Base-by-base conservation (phyloP, 1,140 invertebrate species). In the Euglossa dilemma region DNA sequence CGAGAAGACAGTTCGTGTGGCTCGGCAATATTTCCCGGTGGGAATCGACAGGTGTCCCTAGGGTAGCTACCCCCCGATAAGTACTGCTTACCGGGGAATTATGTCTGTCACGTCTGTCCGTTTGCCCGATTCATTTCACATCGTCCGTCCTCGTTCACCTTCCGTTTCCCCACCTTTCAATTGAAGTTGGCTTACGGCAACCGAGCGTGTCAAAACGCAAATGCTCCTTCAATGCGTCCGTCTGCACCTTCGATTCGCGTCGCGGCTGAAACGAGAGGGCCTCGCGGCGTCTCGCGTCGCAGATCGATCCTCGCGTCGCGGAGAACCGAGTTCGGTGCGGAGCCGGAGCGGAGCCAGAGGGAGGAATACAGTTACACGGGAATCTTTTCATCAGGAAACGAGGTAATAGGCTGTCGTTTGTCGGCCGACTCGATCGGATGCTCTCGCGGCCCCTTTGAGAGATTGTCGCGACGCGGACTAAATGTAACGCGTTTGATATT, bases 101-200 rank as follows among this genome's bases (percentile, higher is more conserved):
- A 93, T 92, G 91, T 92, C 90, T 92, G 90, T 93, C 92, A 92
- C 91, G 92, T 93, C 91, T 92, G 91, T 92, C 90, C 90, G 91
- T 92, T 92, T 92, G 90, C 90, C 86, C 90, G 91, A 91, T 92
- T 92, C 89, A 92, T 91, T 93, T 92, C 89, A 89, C 89, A 90
- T 89, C 88, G 87, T 88, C 89, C 82, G 85, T 84, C 84, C 83
- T 80, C 69, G 76, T 87, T 87, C 87, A 67, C 79, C 87, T 81
- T 85, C 84, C 80, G 57, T 56, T 79, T 50, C 61, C 52, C 73
- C 85, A 80, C 85, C 80, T 89, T 85, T 88, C 85, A 59, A 86
- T 83, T 88, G 79, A 83, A 89, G 76, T 88, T 91, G 86, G 88
- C 87, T 90, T 88, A 88, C 59, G 56, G 78, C 89, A 77, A 80